Conservation (phyloP, 2,888 invertebrate species). For the Hydropsyche betteni region DNA sequence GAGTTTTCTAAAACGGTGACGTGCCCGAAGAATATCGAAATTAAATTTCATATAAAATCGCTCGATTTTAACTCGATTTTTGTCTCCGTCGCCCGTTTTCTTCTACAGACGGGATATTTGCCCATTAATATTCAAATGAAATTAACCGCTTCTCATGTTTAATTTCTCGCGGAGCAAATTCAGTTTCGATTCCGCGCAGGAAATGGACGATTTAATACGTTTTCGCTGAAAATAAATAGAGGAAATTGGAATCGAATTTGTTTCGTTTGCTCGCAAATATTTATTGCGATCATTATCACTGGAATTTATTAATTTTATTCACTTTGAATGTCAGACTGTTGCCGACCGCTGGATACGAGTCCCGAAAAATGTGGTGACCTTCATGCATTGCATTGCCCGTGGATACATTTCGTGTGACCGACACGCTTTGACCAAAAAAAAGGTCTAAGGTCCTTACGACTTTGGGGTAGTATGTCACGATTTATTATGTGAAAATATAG, state of each 20-base stretch:
- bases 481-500: too few relatives aligned
- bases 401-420: conserved; percentile 30
- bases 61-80: neutral
- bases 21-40: neutral
- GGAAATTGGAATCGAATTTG: conserved; percentile 17
- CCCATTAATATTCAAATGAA: conserved; percentile 30
- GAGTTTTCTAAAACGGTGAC: neutral
- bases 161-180: conserved; percentile 28
- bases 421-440: conserved; percentile 3
- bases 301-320: neutral
- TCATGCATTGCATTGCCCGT: conserved; percentile 28
- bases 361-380: conserved; percentile 26
- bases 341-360: neutral
- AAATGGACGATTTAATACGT: conserved; percentile 14
- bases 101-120: conserved; percentile 16
- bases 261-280: neutral
- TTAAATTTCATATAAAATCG: conserved; percentile 4
- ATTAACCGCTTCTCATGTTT: conserved; percentile 31
- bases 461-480: too few relatives aligned
- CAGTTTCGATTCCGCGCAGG: conserved; percentile 31
- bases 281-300: neutral
- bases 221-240: conserved; percentile 22
- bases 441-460: neutral
- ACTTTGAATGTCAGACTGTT: neutral
- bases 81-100: neutral